Evolutionary conservation across 2,888 invertebrate genomes (phyloP), one percentile per base, ranked within the genome.

Genomic region (Stenodema calcarata): DNA sequence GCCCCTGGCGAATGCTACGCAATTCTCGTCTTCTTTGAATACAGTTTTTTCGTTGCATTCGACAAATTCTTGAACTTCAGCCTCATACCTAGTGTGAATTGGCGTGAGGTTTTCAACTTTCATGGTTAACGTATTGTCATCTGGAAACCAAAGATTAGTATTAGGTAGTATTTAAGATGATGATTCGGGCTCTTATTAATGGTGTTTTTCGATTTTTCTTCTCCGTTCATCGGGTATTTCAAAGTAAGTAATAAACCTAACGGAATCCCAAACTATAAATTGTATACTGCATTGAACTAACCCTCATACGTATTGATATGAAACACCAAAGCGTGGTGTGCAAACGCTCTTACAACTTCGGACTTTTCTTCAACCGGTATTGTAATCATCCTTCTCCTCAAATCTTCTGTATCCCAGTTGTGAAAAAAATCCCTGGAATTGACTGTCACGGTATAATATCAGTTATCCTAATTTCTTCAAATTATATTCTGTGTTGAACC

Each of bases 41-140:
- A 47, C n/a, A 1, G 80, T 80, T 47, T 44, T 50, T 18, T 47
- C 47, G 7, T 70, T 42, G 27, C 81, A 62, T 50, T 80, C 81
- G n/a, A 62, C 23, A 81, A 86, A 86, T 69, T 86, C 86, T 73
- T 81, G 80, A 18, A 86, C 23, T 81, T 86, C 81, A 14, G 41
- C 73, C 18, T 80, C 50, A 70, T 81, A 86, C 6, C 47, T 41
- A 1, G 86, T 86, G 6, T 62, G 42, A n/a, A 86, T 82, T 35
- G 86, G 86, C 1, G 86, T 86, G 7, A 86, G 44, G 44, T 86
- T 86, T 75, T 73, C 50, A 14, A 86, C 73, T 30, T 80, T 80
- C 11, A 86, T 50, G 14, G 11, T n/a, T 75, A 35, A 27, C 18
- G 62, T 28, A 44, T 82, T 82, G 41, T 23, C 23, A 1, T 41